phyloP scores from a whole-genome alignment of 2,113 vertebrate genomes.

The Shinisaurus crocodilurus region DNA sequence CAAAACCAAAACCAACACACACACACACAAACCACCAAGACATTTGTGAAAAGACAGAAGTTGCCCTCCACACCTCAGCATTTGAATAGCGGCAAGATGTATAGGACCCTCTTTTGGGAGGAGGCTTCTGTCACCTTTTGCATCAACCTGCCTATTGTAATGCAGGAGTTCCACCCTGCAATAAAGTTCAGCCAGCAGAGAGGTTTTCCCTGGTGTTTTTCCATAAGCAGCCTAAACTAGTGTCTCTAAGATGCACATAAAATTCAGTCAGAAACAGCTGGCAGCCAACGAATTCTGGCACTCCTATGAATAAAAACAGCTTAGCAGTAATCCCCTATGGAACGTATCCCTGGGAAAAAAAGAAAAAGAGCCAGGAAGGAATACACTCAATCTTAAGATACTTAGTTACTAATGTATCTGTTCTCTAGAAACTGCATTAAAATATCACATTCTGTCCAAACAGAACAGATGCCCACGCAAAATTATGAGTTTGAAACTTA shows the following conservation, averaged over 20 bases:
- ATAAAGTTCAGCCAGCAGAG: not conserved
- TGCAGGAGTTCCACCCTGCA: not conserved
- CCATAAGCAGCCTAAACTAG: constrained; percentile 47
- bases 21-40: not conserved
- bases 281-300: constrained; percentile 43
- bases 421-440: constrained; percentile 19
- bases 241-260: constrained; percentile 35
- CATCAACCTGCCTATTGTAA: constrained; percentile 15
- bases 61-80: not conserved
- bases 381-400: constrained; percentile 11
- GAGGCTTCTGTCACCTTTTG: not conserved
- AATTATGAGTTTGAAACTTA: not conserved
- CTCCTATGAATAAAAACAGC: constrained; percentile 55
- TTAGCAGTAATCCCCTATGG: constrained; percentile 59
- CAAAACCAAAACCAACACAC: not conserved
- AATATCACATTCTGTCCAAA: constrained; percentile 2
- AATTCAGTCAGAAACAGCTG: constrained; percentile 61
- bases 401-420: not conserved
- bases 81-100: not conserved
- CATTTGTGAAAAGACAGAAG: not conserved
- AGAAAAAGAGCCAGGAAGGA: constrained; percentile 20
- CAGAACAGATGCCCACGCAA: not conserved
- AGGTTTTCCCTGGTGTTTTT: constrained; percentile 10
- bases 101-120: not conserved
- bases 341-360: constrained; percentile 58